These are phyloP conservation scores for Drosophila sproati DNA, from an alignment of 1,140 invertebrate species.

Conservation along the genomic window DNA sequence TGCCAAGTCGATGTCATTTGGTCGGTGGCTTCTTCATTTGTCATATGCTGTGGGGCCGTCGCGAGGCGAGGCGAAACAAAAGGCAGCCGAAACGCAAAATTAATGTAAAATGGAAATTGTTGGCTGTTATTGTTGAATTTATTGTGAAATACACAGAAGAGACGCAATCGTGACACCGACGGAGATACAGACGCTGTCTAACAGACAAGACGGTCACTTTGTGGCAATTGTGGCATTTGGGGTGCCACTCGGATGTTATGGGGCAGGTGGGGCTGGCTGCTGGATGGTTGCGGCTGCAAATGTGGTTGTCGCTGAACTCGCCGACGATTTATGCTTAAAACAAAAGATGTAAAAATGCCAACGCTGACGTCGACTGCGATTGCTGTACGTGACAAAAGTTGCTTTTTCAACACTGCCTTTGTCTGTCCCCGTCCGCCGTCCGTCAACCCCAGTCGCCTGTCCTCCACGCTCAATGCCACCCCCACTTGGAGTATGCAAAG, in stretches of 20 bases:
- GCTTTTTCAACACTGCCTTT: constrained; percentile 19
- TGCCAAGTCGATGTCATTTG: constrained; percentile 34
- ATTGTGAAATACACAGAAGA: constrained; percentile 62
- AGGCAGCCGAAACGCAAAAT: constrained; percentile 71
- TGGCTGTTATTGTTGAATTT: constrained; percentile 54
- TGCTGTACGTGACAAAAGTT: constrained; percentile 47
- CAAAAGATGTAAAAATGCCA: constrained; percentile 67
- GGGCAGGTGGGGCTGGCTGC: background rate
- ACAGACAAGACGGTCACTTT: background rate
- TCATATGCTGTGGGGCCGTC: constrained; percentile 8
- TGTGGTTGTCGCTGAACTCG: constrained; percentile 35
- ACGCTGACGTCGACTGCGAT: constrained; percentile 25
- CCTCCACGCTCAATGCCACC: background rate
- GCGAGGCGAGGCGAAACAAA: constrained; percentile 42
- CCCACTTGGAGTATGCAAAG: constrained; percentile 11
- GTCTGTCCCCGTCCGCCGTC: too few species aligned
- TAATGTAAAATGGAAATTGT: constrained; percentile 69
- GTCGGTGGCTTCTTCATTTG: constrained; percentile 33
- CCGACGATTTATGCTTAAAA: constrained; percentile 72
- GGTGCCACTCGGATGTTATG: background rate
- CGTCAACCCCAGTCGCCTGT: too few species aligned
- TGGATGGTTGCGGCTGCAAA: constrained; percentile 3
- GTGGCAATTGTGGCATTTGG: constrained; percentile 5
- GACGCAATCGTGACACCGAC: constrained; percentile 19
- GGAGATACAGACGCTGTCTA: background rate